phyloP scores from a whole-genome alignment of 2,888 invertebrate species.

The Machimus atricapillus region DNA sequence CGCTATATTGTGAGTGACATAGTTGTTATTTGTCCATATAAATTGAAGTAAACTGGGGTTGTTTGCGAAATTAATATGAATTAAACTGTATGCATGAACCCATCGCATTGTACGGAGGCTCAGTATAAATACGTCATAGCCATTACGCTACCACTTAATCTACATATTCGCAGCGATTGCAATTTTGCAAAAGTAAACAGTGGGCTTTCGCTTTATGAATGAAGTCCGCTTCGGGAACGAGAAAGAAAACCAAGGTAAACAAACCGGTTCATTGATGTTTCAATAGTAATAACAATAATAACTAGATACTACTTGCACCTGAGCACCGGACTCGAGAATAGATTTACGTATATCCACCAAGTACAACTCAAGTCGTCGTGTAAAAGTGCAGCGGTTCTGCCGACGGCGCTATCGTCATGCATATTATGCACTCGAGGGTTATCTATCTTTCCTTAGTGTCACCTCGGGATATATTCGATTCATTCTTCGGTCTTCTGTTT shows the following conservation, averaged over 20 bases:
- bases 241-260: conserved; percentile 48
- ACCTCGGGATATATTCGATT: conserved; percentile 25
- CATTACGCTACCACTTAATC: conserved; percentile 30
- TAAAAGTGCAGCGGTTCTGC: conserved; percentile 30
- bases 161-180: conserved; percentile 40
- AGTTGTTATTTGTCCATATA: not conserved
- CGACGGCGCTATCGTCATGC: conserved; percentile 31
- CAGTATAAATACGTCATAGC: conserved; percentile 20
- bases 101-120: not conserved
- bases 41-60: not conserved
- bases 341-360: conserved; percentile 20
- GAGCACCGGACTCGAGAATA: conserved; percentile 33
- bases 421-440: conserved; percentile 27
- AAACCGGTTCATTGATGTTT: conserved; percentile 50
- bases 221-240: conserved; percentile 48
- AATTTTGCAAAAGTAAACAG: conserved; percentile 28
- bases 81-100: not conserved
- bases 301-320: conserved; percentile 40
- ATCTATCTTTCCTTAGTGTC: conserved; percentile 28
- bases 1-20: not conserved
- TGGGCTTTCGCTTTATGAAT: conserved; percentile 48
- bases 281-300: conserved; percentile 47
- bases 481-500: not conserved
- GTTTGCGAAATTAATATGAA: not conserved
- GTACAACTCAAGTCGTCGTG: not conserved